Conservation (phyloP, 2,113 vertebrate species). For the Haplotaxodon microlepis region DNA sequence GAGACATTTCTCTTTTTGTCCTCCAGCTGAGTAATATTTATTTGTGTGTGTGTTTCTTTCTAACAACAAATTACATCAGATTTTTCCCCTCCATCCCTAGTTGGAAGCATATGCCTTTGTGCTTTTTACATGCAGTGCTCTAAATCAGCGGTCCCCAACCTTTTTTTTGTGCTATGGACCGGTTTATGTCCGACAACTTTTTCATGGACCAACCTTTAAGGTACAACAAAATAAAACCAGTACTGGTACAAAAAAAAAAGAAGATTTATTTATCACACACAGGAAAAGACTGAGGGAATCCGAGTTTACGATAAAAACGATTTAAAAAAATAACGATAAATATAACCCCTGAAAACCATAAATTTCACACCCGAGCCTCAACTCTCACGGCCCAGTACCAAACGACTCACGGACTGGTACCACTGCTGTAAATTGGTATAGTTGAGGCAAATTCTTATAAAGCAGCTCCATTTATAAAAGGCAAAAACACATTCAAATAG, state of each 20-base stretch:
- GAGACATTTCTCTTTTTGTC: neutral
- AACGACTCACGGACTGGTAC: neutral
- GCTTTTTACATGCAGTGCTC: neutral
- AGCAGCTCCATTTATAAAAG: neutral
- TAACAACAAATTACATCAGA: neutral
- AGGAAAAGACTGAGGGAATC: neutral
- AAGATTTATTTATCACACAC: neutral
- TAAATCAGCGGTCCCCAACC: neutral
- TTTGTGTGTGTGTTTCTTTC: neutral
- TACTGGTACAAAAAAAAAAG: rapidly evolving
- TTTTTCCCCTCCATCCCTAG: neutral
- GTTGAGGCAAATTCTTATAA: neutral
- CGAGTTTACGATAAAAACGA: rapidly evolving
- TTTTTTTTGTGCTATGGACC: neutral
- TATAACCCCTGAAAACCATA: neutral
- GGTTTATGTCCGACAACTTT: neutral
- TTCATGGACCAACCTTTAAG: neutral
- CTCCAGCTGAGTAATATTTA: neutral
- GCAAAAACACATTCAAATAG: neutral
- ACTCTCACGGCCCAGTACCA: neutral
- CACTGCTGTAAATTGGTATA: neutral
- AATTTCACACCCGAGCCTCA: neutral
- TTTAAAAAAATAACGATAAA: rapidly evolving
- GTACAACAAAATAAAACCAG: neutral
- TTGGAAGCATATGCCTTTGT: neutral